A percentile compares a stretch with the other conserved stretches of the same genome.
These are phyloP conservation scores for Scortum barcoo DNA, from an alignment of 2,113 vertebrate species.

Conservation along the genomic window DNA sequence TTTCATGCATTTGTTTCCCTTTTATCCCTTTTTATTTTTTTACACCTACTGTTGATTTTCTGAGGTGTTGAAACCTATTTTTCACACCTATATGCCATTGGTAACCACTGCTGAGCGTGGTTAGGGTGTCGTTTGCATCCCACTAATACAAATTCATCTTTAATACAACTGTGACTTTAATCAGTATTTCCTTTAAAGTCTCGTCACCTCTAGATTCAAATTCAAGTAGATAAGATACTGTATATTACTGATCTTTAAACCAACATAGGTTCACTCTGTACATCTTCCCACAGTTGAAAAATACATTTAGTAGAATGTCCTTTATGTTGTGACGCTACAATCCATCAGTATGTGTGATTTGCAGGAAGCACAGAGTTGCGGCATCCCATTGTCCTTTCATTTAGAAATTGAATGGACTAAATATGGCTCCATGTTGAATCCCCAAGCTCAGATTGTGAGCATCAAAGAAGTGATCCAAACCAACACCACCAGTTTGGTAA, in stretches of 20 bases:
- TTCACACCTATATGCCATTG: too few relatives aligned
- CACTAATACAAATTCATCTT: too few relatives aligned
- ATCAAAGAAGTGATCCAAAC: constrained; percentile 83
- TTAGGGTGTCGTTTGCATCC: too few relatives aligned
- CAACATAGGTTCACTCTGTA: too few relatives aligned
- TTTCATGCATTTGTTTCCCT: not conserved
- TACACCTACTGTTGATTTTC: too few relatives aligned
- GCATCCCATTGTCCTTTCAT: constrained; percentile 88
- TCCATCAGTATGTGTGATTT: not conserved
- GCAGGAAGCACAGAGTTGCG: constrained; percentile 82
- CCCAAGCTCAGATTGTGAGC: constrained; percentile 91
- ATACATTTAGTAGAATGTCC: not conserved
- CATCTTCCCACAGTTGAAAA: not conserved
- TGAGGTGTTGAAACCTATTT: too few relatives aligned
- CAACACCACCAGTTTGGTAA: constrained; percentile 83
- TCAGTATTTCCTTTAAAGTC: not conserved
- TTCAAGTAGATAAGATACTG: not conserved
- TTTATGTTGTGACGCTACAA: not conserved
- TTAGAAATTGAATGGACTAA: constrained; percentile 93
- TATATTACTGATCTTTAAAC: not conserved
- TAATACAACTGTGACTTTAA: not conserved
- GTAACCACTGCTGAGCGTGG: too few relatives aligned
- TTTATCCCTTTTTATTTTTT: not conserved
- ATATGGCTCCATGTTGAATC: constrained; percentile 91
- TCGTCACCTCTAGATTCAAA: not conserved